These are phyloP conservation scores for Antennarius striatus DNA, from an alignment of 2,113 vertebrate species.

Conservation along the genomic window DNA sequence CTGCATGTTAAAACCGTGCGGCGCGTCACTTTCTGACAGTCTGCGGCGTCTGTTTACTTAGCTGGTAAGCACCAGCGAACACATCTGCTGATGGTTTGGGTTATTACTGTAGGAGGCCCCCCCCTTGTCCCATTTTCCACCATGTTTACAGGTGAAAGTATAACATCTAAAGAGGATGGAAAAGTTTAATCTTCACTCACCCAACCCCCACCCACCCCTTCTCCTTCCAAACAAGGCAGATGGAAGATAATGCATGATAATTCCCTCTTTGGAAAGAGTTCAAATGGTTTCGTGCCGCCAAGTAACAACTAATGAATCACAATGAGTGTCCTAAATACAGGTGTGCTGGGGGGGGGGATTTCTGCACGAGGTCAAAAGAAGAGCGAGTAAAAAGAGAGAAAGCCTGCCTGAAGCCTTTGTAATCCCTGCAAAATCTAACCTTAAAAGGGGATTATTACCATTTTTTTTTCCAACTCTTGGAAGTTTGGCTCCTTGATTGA, in stretches of 20 bases:
- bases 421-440: conserved; percentile 13
- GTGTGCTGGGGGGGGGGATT: conserved; percentile 18
- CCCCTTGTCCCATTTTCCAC: neutral
- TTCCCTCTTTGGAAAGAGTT: conserved; percentile 22
- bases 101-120: conserved; percentile 26
- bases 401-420: conserved; percentile 18
- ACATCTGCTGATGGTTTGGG: conserved; percentile 56
- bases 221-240: conserved; percentile 5
- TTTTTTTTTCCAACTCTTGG: conserved; percentile 18
- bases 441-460: conserved; percentile 25
- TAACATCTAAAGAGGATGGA: conserved; percentile 22
- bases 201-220: neutral
- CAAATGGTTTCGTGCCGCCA: neutral
- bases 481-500: conserved; percentile 27
- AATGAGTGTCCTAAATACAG: conserved; percentile 23
- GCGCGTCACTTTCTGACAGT: conserved; percentile 23
- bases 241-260: conserved; percentile 12
- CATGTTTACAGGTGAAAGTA: conserved; percentile 36
- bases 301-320: conserved; percentile 31
- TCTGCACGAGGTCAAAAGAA: conserved; percentile 35
- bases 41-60: conserved; percentile 45
- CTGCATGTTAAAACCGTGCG: conserved; percentile 33
- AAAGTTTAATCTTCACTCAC: conserved; percentile 35
- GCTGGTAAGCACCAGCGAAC: conserved; percentile 27
- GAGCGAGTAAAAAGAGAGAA: conserved; percentile 6